phyloP scores from a whole-genome alignment of 2,888 invertebrate genomes.

The Parnassius apollo region DNA sequence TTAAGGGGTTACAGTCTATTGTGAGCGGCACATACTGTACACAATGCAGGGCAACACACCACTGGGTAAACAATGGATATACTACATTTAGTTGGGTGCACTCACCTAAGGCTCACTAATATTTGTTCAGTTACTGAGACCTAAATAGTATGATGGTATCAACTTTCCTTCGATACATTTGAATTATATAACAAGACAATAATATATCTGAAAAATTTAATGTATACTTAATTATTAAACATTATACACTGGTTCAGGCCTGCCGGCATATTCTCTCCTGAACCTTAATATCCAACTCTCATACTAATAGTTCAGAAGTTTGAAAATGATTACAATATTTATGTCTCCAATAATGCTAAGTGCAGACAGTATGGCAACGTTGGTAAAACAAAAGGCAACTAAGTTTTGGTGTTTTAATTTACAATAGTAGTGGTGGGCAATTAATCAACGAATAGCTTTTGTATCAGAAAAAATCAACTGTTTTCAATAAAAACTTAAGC shows the following conservation, averaged over 20 bases:
- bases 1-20: constrained; percentile 56
- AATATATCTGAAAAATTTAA: constrained; percentile 81
- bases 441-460: no score
- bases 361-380: constrained; percentile 49
- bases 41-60: constrained; percentile 24
- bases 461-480: no score
- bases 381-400: constrained; percentile 43
- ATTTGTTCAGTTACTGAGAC: constrained; percentile 65
- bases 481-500: no score
- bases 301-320: constrained; percentile 64
- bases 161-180: constrained; percentile 75
- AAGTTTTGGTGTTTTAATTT: constrained; percentile 26
- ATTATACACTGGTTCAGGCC: constrained; percentile 77
- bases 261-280: constrained; percentile 57
- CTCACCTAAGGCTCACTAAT: constrained; percentile 74
- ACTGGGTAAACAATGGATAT: constrained; percentile 43
- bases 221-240: constrained; percentile 78
- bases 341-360: constrained; percentile 57
- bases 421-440: no score
- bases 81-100: constrained; percentile 62
- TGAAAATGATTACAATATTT: constrained; percentile 47
- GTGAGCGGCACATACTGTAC: constrained; percentile 34
- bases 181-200: constrained; percentile 82
- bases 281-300: constrained; percentile 53
- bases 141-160: constrained; percentile 61